Evolutionary conservation across 2,113 vertebrate genomes (phyloP), one percentile per base, ranked within the genome.

Genomic region (Lates calcarifer): DNA sequence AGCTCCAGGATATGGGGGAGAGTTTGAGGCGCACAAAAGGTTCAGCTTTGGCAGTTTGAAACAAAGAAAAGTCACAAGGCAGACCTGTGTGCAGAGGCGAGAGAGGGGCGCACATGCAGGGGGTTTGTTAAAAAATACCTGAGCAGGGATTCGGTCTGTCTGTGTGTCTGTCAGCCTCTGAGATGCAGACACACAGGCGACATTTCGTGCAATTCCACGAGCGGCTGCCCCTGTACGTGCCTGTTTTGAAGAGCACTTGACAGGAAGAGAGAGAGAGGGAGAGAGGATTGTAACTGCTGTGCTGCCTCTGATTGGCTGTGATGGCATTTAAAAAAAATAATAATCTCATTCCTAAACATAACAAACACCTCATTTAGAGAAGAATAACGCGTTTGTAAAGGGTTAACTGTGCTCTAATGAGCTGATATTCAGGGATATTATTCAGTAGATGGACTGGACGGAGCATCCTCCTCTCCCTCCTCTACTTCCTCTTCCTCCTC

Each of bases 31-130:
- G 56, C 76, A 66, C 67, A 70, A 33, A 67, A 88, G 64, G 80
- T 49, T 67, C 68, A 62, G 62, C 71, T 60, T 18, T 57, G 67
- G 64, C 87, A 88, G 87, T 93, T 87, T 71, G 76, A 83, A 90
- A 93, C 91, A 93, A 93, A 92, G 92, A 92, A 88, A 92, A 91
- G 87, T 90, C 88, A 64, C 10, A 43, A 56, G 77, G 86, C 58
- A 56, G 77, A 88, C 58, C 63, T 78, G 66, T 81, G 79, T 33
- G 45, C 49, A 61, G 29, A 47, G 53, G n/a, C n/a, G n/a, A n/a
- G n/a, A n/a, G 55, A 64, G 43, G 58, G 7, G 64, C 69, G 69
- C 74, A 17, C 55, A 56, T 72, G 80, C 57, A 68, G 81, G n/a
- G n/a, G n/a, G 79, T 74, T 87, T 75, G n/a, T n/a, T n/a, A n/a